Evolutionary conservation across 2,797 vertebrate species (phyloP).

Genomic region (Enteromius anoplus): DNA sequence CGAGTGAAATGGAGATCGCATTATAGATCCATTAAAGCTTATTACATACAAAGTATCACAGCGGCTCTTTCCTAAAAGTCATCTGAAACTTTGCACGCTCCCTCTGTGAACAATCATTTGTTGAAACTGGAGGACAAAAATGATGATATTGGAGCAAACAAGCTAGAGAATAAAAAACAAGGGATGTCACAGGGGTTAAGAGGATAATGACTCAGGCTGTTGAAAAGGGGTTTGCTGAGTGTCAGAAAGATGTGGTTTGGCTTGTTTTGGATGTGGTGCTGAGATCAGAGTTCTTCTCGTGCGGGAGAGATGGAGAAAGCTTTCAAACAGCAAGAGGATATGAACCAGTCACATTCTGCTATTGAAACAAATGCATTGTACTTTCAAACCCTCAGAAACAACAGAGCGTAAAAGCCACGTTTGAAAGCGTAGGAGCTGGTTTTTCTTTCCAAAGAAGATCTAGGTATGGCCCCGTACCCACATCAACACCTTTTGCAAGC

Average conservation of each 20-base stretch:
- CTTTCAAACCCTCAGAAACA: background rate
- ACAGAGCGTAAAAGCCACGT: background rate
- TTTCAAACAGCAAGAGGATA: constrained; percentile 27
- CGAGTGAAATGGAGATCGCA: constrained; percentile 31
- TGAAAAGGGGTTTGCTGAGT: constrained; percentile 39
- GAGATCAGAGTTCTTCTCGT: constrained; percentile 13
- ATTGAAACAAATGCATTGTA: background rate
- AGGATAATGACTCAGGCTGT: constrained; percentile 36
- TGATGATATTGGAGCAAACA: background rate
- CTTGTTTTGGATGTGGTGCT: constrained; percentile 38
- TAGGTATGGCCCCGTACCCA: constrained; percentile 42
- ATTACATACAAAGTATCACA: constrained; percentile 41
- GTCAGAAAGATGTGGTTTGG: constrained; percentile 41
- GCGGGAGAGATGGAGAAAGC: constrained; percentile 14
- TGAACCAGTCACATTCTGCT: constrained; percentile 21
- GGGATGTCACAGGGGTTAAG: constrained; percentile 18
- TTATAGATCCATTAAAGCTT: constrained; percentile 54
- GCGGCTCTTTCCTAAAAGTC: background rate
- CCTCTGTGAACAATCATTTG: constrained; percentile 26
- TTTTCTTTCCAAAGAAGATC: constrained; percentile 34
- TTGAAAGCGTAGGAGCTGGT: background rate
- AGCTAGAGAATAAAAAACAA: constrained; percentile 16
- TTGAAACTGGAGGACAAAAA: constrained; percentile 16
- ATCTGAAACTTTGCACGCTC: constrained; percentile 30
- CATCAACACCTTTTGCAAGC: constrained; percentile 42